Percentiles rank a stretch among this genome's conserved stretches.
Evolutionary conservation across 1,140 invertebrate genomes (phyloP).

Genomic region (Bombus consobrinus): DNA sequence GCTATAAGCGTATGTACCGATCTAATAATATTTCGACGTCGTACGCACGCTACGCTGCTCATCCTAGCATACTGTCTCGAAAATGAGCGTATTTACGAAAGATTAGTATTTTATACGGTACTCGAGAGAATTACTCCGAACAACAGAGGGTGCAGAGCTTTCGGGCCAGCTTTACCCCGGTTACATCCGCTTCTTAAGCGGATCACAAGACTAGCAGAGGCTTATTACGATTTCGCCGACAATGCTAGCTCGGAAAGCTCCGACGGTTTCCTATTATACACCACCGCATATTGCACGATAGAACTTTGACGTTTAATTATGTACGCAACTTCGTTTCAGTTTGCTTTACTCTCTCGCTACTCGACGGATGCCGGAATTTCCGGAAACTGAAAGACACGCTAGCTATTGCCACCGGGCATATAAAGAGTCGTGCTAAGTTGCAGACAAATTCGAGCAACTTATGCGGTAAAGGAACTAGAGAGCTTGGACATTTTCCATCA

Average conservation of each 20-base stretch:
- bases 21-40: neutral
- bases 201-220: slow-evolving; percentile 29
- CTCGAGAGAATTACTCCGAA: slow-evolving; percentile 2
- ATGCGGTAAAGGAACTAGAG: neutral
- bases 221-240: slow-evolving; percentile 67
- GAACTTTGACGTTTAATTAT: slow-evolving; percentile 80
- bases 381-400: slow-evolving; percentile 13
- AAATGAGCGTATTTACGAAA: neutral
- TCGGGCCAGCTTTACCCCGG: slow-evolving; percentile 9
- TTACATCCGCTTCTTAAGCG: slow-evolving; percentile 36
- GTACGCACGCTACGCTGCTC: too few species aligned
- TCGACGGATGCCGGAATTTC: slow-evolving; percentile 31
- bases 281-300: slow-evolving; percentile 59
- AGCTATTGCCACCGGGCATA: neutral
- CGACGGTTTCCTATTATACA: slow-evolving; percentile 56
- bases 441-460: neutral
- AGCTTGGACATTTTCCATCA: neutral
- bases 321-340: slow-evolving; percentile 73
- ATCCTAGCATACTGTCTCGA: neutral
- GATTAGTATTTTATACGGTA: slow-evolving; percentile 9
- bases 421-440: neutral
- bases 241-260: slow-evolving; percentile 58
- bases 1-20: neutral
- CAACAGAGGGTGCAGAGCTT: neutral
- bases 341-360: slow-evolving; percentile 67